Conservation (phyloP, 2,888 invertebrate species). For the Chrysodeixis includens region DNA sequence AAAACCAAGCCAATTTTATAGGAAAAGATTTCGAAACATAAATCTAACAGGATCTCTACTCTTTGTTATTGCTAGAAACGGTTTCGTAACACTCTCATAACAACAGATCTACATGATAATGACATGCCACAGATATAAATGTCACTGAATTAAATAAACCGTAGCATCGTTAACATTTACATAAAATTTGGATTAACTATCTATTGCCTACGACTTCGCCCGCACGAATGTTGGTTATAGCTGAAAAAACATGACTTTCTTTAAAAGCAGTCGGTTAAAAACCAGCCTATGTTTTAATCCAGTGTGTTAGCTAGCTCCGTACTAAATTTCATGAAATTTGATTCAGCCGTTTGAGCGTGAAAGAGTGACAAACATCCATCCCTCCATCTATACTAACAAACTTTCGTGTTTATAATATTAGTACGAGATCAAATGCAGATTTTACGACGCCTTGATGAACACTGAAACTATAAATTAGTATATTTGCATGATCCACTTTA, state of each 20-base stretch:
- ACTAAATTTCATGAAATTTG: too few relatives aligned
- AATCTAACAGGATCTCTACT: neutral
- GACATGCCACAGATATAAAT: conserved; percentile 43
- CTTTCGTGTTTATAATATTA: too few relatives aligned
- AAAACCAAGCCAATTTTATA: neutral
- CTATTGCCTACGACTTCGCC: neutral
- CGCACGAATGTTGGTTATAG: neutral
- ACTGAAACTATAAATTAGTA: neutral
- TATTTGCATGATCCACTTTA: neutral
- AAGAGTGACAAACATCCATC: too few relatives aligned
- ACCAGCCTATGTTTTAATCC: too few relatives aligned
- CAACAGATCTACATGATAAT: conserved; percentile 31
- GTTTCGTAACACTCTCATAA: conserved; percentile 31
- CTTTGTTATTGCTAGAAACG: neutral
- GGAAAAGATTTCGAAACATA: neutral
- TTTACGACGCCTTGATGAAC: neutral
- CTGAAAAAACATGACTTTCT: too few relatives aligned
- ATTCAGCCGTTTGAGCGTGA: too few relatives aligned
- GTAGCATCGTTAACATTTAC: conserved; percentile 30
- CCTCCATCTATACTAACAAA: too few relatives aligned
- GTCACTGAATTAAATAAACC: conserved; percentile 53
- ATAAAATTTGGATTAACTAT: conserved; percentile 9
- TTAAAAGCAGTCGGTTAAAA: too few relatives aligned
- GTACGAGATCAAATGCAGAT: neutral
- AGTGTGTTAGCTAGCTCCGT: too few relatives aligned